A percentile compares a stretch with the other conserved stretches of the same genome.
These are phyloP conservation scores for Heteractis magnifica DNA, from an alignment of 92 coral and sea anemone genomes.

Conservation along the genomic window DNA sequence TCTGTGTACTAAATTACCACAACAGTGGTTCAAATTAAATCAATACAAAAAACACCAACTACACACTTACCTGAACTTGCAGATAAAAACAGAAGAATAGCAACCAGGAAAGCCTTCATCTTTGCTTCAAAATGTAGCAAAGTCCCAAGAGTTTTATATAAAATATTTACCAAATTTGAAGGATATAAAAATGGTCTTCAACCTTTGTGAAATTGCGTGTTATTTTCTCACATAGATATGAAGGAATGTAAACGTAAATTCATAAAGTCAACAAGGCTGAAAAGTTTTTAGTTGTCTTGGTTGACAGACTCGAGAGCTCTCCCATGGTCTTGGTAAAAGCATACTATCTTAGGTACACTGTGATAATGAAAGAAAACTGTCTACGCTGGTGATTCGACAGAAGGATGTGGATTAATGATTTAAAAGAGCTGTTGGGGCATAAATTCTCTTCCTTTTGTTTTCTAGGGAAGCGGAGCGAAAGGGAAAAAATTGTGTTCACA, in stretches of 20 bases:
- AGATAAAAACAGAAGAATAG: background rate
- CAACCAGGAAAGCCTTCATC: background rate
- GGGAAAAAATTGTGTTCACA: too few species aligned
- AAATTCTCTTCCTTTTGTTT: too few species aligned
- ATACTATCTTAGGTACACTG: background rate
- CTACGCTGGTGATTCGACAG: too few species aligned
- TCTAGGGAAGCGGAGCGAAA: too few species aligned
- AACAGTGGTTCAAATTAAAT: background rate
- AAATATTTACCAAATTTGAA: background rate
- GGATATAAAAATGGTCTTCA: background rate
- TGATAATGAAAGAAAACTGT: too few species aligned
- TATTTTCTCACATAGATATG: background rate
- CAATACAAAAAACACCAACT: too few species aligned
- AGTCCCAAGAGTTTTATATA: background rate
- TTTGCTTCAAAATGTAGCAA: background rate
- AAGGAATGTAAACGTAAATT: slow-evolving; percentile 20
- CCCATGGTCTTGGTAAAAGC: background rate
- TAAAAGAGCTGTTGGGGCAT: background rate
- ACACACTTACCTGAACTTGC: slow-evolving; percentile 3
- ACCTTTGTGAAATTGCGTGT: background rate
- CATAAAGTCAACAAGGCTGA: slow-evolving; percentile 4
- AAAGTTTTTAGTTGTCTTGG: background rate
- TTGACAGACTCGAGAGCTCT: slow-evolving; percentile 6
- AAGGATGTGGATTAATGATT: background rate
- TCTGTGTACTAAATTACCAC: background rate